Conservation (phyloP, 2,888 invertebrate genomes). For the Volucella zonaria region DNA sequence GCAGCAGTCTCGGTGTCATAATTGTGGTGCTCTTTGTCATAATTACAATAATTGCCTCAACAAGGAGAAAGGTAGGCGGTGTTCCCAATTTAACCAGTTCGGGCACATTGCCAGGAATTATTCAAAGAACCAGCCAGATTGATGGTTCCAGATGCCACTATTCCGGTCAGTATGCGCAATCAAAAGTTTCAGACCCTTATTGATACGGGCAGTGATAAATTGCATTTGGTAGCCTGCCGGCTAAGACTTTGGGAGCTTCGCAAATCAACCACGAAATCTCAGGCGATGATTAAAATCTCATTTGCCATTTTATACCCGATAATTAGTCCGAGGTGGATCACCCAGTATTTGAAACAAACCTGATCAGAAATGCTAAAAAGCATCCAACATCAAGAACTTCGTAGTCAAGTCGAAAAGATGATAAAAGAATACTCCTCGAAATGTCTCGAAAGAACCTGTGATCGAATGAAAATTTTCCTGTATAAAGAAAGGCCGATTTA, state of each 20-base stretch:
- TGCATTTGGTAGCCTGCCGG: slow-evolving; percentile 24
- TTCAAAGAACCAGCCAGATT: slow-evolving; percentile 16
- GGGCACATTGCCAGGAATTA: slow-evolving; percentile 36
- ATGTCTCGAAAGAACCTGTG: slow-evolving; percentile 22
- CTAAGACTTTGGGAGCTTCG: slow-evolving; percentile 1
- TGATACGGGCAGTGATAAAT: slow-evolving; percentile 33
- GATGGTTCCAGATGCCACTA: slow-evolving; percentile 27
- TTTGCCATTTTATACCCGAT: slow-evolving; percentile 44
- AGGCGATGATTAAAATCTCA: slow-evolving; percentile 40
- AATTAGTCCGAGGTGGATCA: not conserved
- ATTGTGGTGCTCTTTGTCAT: slow-evolving; percentile 38
- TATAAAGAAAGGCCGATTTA: slow-evolving; percentile 39
- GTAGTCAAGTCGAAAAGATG: slow-evolving; percentile 14
- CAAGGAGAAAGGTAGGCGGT: slow-evolving; percentile 34
- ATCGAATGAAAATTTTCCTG: slow-evolving; percentile 23
- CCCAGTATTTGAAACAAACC: slow-evolving; percentile 13
- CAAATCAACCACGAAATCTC: slow-evolving; percentile 28
- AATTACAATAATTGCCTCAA: slow-evolving; percentile 5
- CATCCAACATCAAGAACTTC: slow-evolving; percentile 6
- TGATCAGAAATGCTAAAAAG: slow-evolving; percentile 20
- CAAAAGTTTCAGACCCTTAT: slow-evolving; percentile 18
- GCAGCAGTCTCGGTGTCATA: slow-evolving; percentile 11
- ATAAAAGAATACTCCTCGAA: slow-evolving; percentile 77
- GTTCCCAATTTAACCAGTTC: slow-evolving; percentile 47
- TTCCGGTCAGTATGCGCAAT: slow-evolving; percentile 12